phyloP scores from a whole-genome alignment of 2,797 vertebrate species.

The Sebastes nivosus region DNA sequence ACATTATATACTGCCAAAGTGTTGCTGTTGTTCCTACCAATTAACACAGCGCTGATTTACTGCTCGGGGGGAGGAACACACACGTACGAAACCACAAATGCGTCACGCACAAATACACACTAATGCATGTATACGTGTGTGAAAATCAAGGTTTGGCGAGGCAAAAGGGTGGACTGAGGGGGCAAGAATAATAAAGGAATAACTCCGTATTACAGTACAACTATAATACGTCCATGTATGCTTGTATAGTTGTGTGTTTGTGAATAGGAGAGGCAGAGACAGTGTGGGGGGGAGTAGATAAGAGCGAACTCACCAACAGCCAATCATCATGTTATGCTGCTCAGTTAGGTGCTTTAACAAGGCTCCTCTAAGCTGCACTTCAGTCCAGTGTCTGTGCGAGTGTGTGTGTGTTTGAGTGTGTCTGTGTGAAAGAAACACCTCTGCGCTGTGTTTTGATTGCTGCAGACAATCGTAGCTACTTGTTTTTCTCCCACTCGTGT shows the following conservation, averaged over 20 bases:
- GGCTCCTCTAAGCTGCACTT: slow-evolving; percentile 49
- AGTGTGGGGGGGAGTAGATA: slow-evolving; percentile 14
- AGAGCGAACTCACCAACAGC: slow-evolving; percentile 55
- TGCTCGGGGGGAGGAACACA: slow-evolving; percentile 82
- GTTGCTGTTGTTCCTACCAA: slow-evolving; percentile 98
- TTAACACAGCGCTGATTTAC: slow-evolving; percentile 99
- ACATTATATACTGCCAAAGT: slow-evolving; percentile 99
- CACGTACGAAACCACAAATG: slow-evolving; percentile 18
- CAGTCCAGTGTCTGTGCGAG: slow-evolving; percentile 36
- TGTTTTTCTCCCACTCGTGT: slow-evolving; percentile 6
- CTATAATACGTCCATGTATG: not conserved
- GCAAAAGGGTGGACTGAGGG: slow-evolving; percentile 14
- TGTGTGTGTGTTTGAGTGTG: slow-evolving; percentile 14
- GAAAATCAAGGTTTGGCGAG: slow-evolving; percentile 11
- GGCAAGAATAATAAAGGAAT: slow-evolving; percentile 42
- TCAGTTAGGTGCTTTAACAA: slow-evolving; percentile 65
- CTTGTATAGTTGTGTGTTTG: slow-evolving; percentile 5
- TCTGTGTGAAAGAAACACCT: slow-evolving; percentile 25
- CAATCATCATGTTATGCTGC: slow-evolving; percentile 72
- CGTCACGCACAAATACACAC: slow-evolving; percentile 13
- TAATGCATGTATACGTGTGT: slow-evolving; percentile 12
- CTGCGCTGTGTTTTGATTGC: slow-evolving; percentile 17
- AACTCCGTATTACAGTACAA: slow-evolving; percentile 28
- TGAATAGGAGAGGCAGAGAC: not conserved
- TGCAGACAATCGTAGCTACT: slow-evolving; percentile 23